Base-by-base conservation (phyloP, 1,140 invertebrate species). In the Theocolax elegans region DNA sequence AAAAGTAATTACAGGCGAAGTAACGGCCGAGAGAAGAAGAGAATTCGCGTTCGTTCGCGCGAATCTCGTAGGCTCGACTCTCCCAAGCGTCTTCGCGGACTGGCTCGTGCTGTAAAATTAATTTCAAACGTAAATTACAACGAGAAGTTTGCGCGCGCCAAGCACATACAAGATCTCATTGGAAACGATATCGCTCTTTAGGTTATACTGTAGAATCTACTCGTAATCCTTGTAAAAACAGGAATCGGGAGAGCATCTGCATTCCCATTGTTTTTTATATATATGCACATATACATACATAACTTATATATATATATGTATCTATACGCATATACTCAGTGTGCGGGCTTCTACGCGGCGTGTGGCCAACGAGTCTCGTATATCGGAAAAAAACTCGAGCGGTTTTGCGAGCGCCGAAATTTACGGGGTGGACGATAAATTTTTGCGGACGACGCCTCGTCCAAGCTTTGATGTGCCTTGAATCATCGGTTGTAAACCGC, bases 121-220 rank as follows among this genome's bases (percentile, higher is more conserved):
- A 70, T 70, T 70, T 70, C 56, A 60, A 62, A 54, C 31, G 46
- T 53, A 69, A 69, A 69, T 69, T 62, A 44, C 53, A 42, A 38
- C 7, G 49, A 40, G 35, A 0, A 0, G n/a, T 13, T 6, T 35
- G 53, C 31, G 12, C 25, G 17, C n/a, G 19, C 17, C 29, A 25
- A 38, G 17, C 51, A 23, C 25, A 21, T 15, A 27, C 15, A 1
- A 13, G 35, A 25, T n/a, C n/a, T n/a, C n/a, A n/a, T n/a, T n/a
- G n/a, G n/a, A n/a, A n/a, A n/a, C n/a, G n/a, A n/a, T 42, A 25
- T 27, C n/a, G 40, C n/a, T n/a, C n/a, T n/a, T n/a, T n/a, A n/a
- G n/a, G n/a, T n/a, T n/a, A n/a, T n/a, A n/a, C n/a, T n/a, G n/a
- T n/a, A n/a, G n/a, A n/a, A n/a, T n/a, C n/a, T n/a, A n/a, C n/a